Percentiles rank a stretch among this genome's conserved stretches.
Evolutionary conservation across 1,140 invertebrate species (phyloP).

Genomic region (Aphelenchoides avenae): DNA sequence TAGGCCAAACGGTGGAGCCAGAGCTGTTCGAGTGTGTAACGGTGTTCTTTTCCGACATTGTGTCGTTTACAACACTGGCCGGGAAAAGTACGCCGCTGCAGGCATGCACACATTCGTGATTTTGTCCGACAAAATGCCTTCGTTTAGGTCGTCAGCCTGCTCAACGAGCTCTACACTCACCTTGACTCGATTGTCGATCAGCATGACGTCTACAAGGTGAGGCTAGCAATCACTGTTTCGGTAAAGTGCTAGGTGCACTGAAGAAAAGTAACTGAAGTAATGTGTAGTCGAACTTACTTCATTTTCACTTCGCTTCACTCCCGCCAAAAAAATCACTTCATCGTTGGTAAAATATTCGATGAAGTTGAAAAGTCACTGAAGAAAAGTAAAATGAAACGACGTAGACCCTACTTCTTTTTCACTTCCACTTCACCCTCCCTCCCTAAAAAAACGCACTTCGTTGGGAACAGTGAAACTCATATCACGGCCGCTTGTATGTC

Average conservation of each 20-base stretch:
- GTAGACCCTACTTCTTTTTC: too few relatives aligned
- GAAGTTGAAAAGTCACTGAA: too few relatives aligned
- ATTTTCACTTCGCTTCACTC: too few relatives aligned
- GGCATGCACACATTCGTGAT: slow-evolving; percentile 9
- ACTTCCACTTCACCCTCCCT: too few relatives aligned
- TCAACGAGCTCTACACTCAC: slow-evolving; percentile 73
- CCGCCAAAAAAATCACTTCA: too few relatives aligned
- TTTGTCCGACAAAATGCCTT: not conserved
- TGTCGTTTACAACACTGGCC: slow-evolving; percentile 87
- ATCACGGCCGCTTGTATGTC: too few relatives aligned
- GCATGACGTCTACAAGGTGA: slow-evolving; percentile 71
- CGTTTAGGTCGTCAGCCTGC: slow-evolving; percentile 68
- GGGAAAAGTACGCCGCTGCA: slow-evolving; percentile 65
- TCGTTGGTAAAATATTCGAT: too few relatives aligned
- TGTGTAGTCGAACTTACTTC: too few relatives aligned
- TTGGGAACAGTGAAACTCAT: too few relatives aligned
- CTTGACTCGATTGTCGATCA: slow-evolving; percentile 72
- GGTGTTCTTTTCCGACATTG: slow-evolving; percentile 72
- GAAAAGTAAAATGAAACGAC: too few relatives aligned
- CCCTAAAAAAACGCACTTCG: too few relatives aligned
- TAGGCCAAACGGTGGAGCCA: slow-evolving; percentile 78
- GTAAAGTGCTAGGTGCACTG: too few relatives aligned
- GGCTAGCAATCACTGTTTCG: slow-evolving; percentile 6
- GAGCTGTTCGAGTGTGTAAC: slow-evolving; percentile 81
- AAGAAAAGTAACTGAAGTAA: not conserved